Conservation (phyloP, 2,888 invertebrate species). For the Microchrysa polita region DNA sequence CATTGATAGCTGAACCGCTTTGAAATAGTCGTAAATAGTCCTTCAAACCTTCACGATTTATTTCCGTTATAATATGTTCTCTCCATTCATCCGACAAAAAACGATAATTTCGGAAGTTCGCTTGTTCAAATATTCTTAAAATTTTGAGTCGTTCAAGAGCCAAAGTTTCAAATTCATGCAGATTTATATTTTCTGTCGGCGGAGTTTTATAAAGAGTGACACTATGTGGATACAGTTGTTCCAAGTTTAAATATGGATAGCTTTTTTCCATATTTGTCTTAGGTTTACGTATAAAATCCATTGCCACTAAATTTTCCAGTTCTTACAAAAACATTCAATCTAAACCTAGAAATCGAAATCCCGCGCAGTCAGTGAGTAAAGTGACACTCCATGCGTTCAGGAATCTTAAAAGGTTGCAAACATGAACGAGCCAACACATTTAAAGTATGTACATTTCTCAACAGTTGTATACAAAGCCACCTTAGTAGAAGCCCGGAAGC, state of each 20-base stretch:
- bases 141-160: slow-evolving; percentile 85
- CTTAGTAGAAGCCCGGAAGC: too few relatives aligned
- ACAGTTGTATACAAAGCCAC: too few relatives aligned
- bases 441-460: too few relatives aligned
- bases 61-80: slow-evolving; percentile 70
- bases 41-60: slow-evolving; percentile 75
- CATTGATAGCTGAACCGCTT: slow-evolving; percentile 66
- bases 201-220: slow-evolving; percentile 81
- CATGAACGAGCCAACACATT: too few relatives aligned
- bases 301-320: slow-evolving; percentile 46
- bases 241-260: slow-evolving; percentile 64
- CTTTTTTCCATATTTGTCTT: slow-evolving; percentile 54
- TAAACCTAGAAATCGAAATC: too few relatives aligned
- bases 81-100: slow-evolving; percentile 75
- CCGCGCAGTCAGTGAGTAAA: too few relatives aligned
- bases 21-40: slow-evolving; percentile 72
- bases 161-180: slow-evolving; percentile 88
- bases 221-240: slow-evolving; percentile 76
- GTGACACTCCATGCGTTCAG: too few relatives aligned
- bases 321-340: too few relatives aligned
- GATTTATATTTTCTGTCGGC: slow-evolving; percentile 76
- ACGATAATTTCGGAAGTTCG: slow-evolving; percentile 72
- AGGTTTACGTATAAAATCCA: slow-evolving; percentile 58
- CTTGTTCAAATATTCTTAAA: slow-evolving; percentile 79
- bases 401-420: too few relatives aligned